Evolutionary conservation across 2,888 invertebrate species (phyloP).

Genomic region (Temnothorax ravouxi): DNA sequence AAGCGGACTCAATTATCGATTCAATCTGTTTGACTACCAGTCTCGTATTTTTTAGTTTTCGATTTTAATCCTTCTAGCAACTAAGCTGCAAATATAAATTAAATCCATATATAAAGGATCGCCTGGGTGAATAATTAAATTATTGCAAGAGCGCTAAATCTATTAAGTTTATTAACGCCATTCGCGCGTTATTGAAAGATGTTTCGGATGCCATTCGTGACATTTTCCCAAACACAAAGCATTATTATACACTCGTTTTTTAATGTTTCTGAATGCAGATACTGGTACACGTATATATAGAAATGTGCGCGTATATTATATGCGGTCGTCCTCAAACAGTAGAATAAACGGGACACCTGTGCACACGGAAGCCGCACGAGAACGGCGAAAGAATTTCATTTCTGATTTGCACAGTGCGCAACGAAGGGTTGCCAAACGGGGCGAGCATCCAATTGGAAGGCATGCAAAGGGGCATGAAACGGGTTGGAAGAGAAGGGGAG

Average conservation of each 20-base stretch:
- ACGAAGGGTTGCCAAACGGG: slow-evolving; percentile 46
- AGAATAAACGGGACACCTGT: slow-evolving; percentile 61
- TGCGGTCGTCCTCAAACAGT: slow-evolving; percentile 44
- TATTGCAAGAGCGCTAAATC: neutral
- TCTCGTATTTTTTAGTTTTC: neutral
- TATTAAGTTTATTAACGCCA: neutral
- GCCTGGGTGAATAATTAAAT: neutral
- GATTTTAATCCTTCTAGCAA: neutral
- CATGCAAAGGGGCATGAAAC: slow-evolving; percentile 52
- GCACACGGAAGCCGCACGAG: slow-evolving; percentile 52
- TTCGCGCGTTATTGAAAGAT: neutral
- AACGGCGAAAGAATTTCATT: slow-evolving; percentile 77
- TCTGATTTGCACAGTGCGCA: slow-evolving; percentile 62
- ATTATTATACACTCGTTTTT: neutral
- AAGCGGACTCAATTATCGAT: neutral
- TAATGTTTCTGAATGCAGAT: neutral
- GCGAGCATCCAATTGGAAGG: slow-evolving; percentile 75
- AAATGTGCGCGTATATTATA: neutral
- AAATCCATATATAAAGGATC: neutral
- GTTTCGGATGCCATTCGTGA: neutral
- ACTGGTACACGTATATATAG: neutral
- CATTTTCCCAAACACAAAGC: slow-evolving; percentile 1
- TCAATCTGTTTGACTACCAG: neutral
- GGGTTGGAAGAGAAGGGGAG: neutral
- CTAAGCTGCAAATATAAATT: neutral